A percentile compares a stretch with the other conserved stretches of the same genome.
These are phyloP conservation scores for Felis chaus DNA, from an alignment of 2,113 vertebrate species.

Conservation along the genomic window DNA sequence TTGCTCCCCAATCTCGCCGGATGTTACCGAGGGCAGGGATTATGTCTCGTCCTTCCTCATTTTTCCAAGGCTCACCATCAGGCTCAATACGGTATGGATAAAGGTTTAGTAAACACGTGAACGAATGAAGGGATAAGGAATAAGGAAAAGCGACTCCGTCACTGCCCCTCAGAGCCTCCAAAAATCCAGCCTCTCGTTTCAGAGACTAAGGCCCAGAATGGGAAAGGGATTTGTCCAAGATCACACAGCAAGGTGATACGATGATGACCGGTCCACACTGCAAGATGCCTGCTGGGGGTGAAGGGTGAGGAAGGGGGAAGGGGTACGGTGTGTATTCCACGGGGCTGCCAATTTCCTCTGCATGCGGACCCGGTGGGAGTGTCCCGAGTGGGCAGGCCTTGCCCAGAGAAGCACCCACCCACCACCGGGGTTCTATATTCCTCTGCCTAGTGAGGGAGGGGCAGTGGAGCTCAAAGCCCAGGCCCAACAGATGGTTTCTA, in stretches of 20 bases:
- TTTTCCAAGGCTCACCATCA: not conserved
- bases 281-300: not conserved
- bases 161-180: not conserved
- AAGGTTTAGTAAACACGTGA: not conserved
- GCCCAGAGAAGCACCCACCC: not conserved
- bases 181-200: not conserved
- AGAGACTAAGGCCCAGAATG: not conserved
- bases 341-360: not conserved
- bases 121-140: not conserved
- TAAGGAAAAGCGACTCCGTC: not conserved
- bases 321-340: not conserved
- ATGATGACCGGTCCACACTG: not conserved
- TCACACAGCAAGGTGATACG: constrained; percentile 3
- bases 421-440: not conserved
- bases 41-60: not conserved
- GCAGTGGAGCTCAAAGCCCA: not conserved
- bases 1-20: not conserved
- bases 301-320: not conserved
- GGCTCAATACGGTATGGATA: not conserved
- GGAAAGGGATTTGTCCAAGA: not conserved
- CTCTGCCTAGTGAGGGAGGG: not conserved
- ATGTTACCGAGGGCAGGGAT: not conserved
- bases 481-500: constrained; percentile 64
- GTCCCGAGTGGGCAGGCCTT: not conserved
- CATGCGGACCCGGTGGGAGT: not conserved